phyloP scores from a whole-genome alignment of 2,888 invertebrate genomes.

The Germaria angustata region DNA sequence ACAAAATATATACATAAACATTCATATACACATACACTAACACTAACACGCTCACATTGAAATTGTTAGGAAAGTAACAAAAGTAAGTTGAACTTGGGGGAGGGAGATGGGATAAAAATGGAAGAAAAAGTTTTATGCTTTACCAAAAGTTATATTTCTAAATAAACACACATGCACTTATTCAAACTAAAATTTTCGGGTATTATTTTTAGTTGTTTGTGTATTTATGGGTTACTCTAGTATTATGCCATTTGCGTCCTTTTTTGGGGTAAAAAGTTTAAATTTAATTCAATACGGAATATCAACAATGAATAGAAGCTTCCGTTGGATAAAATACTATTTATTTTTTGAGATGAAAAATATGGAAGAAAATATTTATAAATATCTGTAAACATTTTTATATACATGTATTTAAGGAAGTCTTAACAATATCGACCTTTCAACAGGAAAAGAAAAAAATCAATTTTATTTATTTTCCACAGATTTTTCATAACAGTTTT shows the following conservation, averaged over 20 bases:
- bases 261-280: constrained; percentile 72
- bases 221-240: constrained; percentile 36
- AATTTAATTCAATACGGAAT: constrained; percentile 79
- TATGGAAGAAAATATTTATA: too few relatives aligned
- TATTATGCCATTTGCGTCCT: background rate
- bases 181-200: background rate
- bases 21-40: background rate
- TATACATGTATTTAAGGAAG: background rate
- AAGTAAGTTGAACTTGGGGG: constrained; percentile 38
- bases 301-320: constrained; percentile 75
- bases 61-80: constrained; percentile 6
- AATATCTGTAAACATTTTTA: background rate
- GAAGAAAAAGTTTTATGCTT: constrained; percentile 29
- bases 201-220: constrained; percentile 9
- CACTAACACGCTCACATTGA: background rate
- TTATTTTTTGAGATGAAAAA: background rate
- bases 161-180: background rate
- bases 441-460: background rate
- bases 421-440: background rate
- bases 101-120: constrained; percentile 33
- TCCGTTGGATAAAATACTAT: constrained; percentile 72
- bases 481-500: too few relatives aligned
- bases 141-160: constrained; percentile 32
- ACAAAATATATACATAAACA: background rate
- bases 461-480: too few relatives aligned